phyloP scores from a whole-genome alignment of 2,113 vertebrate species.

The Protomyctophum bolini region DNA sequence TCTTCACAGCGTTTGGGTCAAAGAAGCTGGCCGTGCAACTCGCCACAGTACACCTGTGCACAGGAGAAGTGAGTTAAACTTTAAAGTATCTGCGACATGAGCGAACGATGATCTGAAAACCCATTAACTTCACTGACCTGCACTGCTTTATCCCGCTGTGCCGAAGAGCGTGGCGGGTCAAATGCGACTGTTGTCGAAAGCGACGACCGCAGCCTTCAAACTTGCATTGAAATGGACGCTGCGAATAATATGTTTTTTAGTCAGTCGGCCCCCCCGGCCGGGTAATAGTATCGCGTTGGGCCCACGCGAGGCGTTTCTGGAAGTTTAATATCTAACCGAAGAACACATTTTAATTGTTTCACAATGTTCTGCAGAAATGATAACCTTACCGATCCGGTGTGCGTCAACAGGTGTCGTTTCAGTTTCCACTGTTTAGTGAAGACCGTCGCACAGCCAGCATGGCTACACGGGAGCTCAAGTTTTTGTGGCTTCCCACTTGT shows the following conservation, averaged over 20 bases:
- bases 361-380: no score
- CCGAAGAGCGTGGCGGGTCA: constrained; percentile 63
- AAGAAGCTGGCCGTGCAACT: constrained; percentile 63
- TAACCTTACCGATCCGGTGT: constrained; percentile 72
- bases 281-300: no score
- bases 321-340: no score
- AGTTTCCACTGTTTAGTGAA: constrained; percentile 71
- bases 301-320: no score
- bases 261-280: no score
- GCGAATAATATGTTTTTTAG: not conserved
- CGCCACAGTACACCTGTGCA: constrained; percentile 63
- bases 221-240: constrained; percentile 71
- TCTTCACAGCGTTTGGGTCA: constrained; percentile 47
- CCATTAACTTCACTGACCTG: constrained; percentile 46
- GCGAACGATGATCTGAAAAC: fast-evolving
- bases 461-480: constrained; percentile 46
- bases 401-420: constrained; percentile 71
- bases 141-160: constrained; percentile 67
- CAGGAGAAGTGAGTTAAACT: not conserved
- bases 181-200: constrained; percentile 69
- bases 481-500: not conserved
- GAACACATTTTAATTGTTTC: no score
- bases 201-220: constrained; percentile 60
- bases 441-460: constrained; percentile 64
- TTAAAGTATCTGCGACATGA: not conserved